Conservation (phyloP, 2,113 vertebrate genomes). For the Ifrita kowaldi region DNA sequence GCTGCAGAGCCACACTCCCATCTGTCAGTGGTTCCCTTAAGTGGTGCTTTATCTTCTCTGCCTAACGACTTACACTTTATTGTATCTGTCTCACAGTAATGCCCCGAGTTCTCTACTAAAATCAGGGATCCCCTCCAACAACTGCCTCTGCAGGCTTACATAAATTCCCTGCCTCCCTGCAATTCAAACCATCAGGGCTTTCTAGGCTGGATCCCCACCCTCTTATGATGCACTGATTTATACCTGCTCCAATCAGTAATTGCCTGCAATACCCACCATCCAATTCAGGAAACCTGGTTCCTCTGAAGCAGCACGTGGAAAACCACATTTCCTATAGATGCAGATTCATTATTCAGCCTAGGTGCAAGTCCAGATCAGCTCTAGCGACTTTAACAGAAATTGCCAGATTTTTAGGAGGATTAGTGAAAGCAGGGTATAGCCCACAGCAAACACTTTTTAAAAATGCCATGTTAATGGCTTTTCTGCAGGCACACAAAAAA, state of each 20-base stretch:
- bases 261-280: background rate
- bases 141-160: background rate
- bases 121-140: background rate
- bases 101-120: background rate
- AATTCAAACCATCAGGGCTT: background rate
- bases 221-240: background rate
- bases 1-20: background rate
- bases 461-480: background rate
- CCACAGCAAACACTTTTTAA: background rate
- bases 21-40: slow-evolving; percentile 49
- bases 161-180: background rate
- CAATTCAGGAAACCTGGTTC: background rate
- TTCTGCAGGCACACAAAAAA: background rate
- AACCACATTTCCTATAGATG: background rate
- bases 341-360: background rate
- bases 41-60: slow-evolving; percentile 39
- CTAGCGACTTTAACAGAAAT: background rate
- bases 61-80: background rate
- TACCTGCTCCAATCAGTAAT: background rate
- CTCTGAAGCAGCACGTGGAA: background rate
- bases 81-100: slow-evolving; percentile 2
- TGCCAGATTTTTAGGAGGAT: background rate
- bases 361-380: background rate
- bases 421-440: background rate
- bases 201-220: background rate